Conservation (phyloP, 2,113 vertebrate genomes). For the Apistogramma diplotaenia region DNA sequence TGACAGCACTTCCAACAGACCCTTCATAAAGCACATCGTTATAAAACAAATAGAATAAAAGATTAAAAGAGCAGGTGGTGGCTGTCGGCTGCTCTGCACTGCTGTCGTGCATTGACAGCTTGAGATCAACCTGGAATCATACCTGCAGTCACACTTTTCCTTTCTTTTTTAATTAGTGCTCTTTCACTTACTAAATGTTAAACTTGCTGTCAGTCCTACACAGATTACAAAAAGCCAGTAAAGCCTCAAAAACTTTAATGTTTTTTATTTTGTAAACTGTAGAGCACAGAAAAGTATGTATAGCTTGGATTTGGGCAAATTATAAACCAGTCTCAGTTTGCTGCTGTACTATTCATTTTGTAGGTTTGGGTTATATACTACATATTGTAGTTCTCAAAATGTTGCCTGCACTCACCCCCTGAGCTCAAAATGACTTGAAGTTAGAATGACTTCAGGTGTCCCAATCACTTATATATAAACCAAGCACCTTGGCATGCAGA, state of each 20-base stretch:
- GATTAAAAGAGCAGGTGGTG: not conserved
- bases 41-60: not conserved
- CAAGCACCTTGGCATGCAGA: too few species aligned
- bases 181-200: too few species aligned
- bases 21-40: not conserved
- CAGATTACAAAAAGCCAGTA: too few species aligned
- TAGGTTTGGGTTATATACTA: not conserved
- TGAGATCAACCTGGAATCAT: not conserved
- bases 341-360: not conserved
- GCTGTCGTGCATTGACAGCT: not conserved
- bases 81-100: not conserved
- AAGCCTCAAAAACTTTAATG: too few species aligned
- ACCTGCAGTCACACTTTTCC: too few species aligned
- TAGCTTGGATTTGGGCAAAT: not conserved
- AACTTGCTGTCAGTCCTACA: too few species aligned
- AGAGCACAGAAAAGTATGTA: not conserved
- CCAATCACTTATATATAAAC: too few species aligned
- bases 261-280: too few species aligned
- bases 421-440: too few species aligned
- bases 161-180: too few species aligned
- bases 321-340: not conserved
- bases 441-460: too few species aligned
- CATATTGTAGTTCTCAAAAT: not conserved
- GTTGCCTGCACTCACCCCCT: not conserved
- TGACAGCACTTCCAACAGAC: not conserved